Evolutionary conservation across 2,797 vertebrate genomes (phyloP).

Genomic region (Gephyroberyx darwinii): DNA sequence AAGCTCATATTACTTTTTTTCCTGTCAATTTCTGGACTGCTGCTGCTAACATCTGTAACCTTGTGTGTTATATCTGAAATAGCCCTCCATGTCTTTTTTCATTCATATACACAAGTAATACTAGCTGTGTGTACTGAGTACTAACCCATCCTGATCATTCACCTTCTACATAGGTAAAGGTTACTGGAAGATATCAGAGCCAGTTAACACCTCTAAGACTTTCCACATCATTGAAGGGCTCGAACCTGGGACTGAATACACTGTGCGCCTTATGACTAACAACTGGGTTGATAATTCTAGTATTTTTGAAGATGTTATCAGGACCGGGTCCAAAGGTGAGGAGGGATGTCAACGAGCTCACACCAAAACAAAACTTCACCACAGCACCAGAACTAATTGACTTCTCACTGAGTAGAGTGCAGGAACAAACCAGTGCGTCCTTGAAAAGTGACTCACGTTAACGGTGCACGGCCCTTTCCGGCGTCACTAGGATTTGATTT

Average conservation of each 20-base stretch:
- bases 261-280: constrained; percentile 90
- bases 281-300: constrained; percentile 89
- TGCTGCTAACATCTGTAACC: background rate
- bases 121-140: constrained; percentile 28
- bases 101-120: constrained; percentile 11
- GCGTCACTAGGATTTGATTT: constrained; percentile 69
- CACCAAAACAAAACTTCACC: background rate
- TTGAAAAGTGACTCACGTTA: constrained; percentile 61
- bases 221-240: constrained; percentile 87
- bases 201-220: constrained; percentile 86
- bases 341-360: constrained; percentile 25
- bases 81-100: constrained; percentile 18
- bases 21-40: constrained; percentile 9
- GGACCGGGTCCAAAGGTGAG: constrained; percentile 90
- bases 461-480: constrained; percentile 34
- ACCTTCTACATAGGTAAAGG: constrained; percentile 84
- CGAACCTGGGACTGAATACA: constrained; percentile 87
- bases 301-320: constrained; percentile 94
- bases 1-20: constrained; percentile 57
- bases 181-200: constrained; percentile 86
- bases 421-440: constrained; percentile 50
- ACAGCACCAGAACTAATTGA: constrained; percentile 28
- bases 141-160: constrained; percentile 57
- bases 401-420: constrained; percentile 18
- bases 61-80: constrained; percentile 6